These are phyloP conservation scores for Falco concolor DNA, from an alignment of 2,797 vertebrate genomes.

Conservation along the genomic window DNA sequence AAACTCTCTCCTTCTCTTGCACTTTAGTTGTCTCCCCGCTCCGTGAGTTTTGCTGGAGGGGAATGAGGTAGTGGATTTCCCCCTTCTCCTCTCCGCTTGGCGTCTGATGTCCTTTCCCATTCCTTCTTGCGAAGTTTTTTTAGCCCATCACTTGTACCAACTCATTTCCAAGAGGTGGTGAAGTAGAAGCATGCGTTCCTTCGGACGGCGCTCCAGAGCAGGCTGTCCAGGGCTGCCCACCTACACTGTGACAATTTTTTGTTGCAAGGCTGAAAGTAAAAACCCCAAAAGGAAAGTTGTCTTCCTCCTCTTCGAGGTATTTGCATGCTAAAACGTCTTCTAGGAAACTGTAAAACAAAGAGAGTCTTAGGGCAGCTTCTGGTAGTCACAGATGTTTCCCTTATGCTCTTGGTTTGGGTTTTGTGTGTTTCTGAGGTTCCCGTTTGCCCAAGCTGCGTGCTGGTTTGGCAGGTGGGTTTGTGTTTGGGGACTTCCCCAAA, in stretches of 20 bases:
- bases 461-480: background rate
- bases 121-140: background rate
- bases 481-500: background rate
- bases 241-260: slow-evolving; percentile 21
- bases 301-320: slow-evolving; percentile 32
- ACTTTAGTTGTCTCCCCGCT: slow-evolving; percentile 9
- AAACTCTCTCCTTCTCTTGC: background rate
- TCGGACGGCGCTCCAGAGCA: slow-evolving; percentile 13
- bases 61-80: slow-evolving; percentile 38
- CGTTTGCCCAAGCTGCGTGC: background rate
- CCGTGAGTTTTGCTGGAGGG: slow-evolving; percentile 42
- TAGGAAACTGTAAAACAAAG: slow-evolving; percentile 61
- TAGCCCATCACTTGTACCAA: background rate
- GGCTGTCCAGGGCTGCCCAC: slow-evolving; percentile 32
- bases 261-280: slow-evolving; percentile 60
- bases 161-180: slow-evolving; percentile 29
- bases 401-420: background rate
- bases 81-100: slow-evolving; percentile 23
- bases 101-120: background rate
- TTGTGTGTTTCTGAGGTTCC: background rate
- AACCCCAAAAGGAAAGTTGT: slow-evolving; percentile 28
- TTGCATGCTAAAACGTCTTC: slow-evolving; percentile 31
- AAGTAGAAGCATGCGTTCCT: slow-evolving; percentile 56
- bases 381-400: background rate
- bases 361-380: background rate